Evolutionary conservation across 2,888 invertebrate species (phyloP).

Genomic region (Cryptocephalus moraei): DNA sequence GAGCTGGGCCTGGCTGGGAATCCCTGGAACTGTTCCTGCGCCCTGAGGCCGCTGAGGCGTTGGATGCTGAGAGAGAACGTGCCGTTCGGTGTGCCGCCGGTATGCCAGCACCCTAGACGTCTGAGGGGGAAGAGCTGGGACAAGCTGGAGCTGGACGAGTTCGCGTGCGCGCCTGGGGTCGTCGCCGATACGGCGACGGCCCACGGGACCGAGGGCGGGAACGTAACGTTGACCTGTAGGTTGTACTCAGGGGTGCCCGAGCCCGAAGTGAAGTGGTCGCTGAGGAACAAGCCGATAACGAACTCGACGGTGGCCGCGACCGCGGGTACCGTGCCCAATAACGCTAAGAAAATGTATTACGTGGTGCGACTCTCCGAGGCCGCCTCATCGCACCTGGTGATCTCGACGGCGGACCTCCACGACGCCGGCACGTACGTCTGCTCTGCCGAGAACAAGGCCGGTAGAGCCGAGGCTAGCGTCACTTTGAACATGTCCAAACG

Average conservation of each 20-base stretch:
- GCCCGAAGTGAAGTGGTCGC: slow-evolving; percentile 62
- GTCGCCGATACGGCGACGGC: slow-evolving; percentile 49
- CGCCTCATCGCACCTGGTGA: slow-evolving; percentile 62
- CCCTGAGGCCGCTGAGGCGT: slow-evolving; percentile 59
- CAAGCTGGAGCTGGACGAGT: slow-evolving; percentile 65
- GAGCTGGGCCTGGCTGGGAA: slow-evolving; percentile 69
- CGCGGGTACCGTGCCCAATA: slow-evolving; percentile 49
- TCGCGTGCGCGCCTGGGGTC: slow-evolving; percentile 67
- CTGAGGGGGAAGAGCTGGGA: slow-evolving; percentile 62
- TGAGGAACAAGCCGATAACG: slow-evolving; percentile 58
- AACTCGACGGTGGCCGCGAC: slow-evolving; percentile 48
- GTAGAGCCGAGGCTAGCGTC: slow-evolving; percentile 63
- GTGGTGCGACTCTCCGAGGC: slow-evolving; percentile 25
- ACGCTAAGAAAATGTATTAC: slow-evolving; percentile 18
- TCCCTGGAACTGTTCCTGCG: slow-evolving; percentile 76
- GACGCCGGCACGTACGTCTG: slow-evolving; percentile 71
- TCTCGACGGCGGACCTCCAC: slow-evolving; percentile 60
- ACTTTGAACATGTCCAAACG: slow-evolving; percentile 60
- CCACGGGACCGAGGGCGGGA: slow-evolving; percentile 59
- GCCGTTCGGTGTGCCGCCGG: slow-evolving; percentile 60
- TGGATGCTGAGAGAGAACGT: slow-evolving; percentile 75
- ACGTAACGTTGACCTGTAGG: slow-evolving; percentile 62
- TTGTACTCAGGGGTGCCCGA: slow-evolving; percentile 56
- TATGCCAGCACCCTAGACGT: slow-evolving; percentile 56
- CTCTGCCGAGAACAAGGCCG: slow-evolving; percentile 72